Evolutionary conservation across 2,888 invertebrate species (phyloP).

Genomic region (Agrilus mali): DNA sequence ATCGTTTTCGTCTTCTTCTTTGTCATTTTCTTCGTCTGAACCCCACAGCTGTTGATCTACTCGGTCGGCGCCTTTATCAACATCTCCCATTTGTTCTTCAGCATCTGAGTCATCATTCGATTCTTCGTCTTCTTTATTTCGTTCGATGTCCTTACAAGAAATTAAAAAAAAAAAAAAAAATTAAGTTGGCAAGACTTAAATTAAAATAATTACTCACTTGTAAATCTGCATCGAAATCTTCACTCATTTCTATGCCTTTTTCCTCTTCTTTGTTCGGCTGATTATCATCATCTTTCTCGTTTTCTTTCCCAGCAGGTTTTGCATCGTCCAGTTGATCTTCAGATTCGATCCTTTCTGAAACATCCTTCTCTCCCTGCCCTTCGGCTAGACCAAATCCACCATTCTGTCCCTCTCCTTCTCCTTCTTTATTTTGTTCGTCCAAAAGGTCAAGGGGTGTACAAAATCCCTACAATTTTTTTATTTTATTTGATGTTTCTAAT

Average conservation of each 20-base stretch:
- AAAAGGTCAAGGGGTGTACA: constrained; percentile 80
- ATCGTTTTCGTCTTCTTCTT: constrained; percentile 40
- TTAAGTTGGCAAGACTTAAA: neutral
- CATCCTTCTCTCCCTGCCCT: constrained; percentile 87
- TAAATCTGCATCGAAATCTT: constrained; percentile 83
- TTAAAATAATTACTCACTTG: constrained; percentile 38
- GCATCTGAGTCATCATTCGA: constrained; percentile 64
- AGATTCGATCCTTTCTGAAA: constrained; percentile 80
- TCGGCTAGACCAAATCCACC: constrained; percentile 85
- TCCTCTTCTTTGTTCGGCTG: constrained; percentile 78
- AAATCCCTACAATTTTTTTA: constrained; percentile 58
- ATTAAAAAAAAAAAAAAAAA: neutral
- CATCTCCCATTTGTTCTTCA: constrained; percentile 95
- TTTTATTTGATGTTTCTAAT: neutral
- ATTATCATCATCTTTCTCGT: constrained; percentile 46
- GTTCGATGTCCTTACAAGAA: constrained; percentile 47
- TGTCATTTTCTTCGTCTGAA: constrained; percentile 63
- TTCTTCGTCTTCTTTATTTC: constrained; percentile 49
- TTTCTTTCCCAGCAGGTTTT: constrained; percentile 64
- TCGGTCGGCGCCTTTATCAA: constrained; percentile 72
- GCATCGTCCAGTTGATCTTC: constrained; percentile 91
- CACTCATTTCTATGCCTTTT: constrained; percentile 90
- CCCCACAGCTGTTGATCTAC: constrained; percentile 73
- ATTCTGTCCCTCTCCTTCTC: constrained; percentile 33
- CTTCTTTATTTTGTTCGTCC: constrained; percentile 52